phyloP scores from a whole-genome alignment of 2,888 invertebrate genomes.

The Dendrolimus houi region DNA sequence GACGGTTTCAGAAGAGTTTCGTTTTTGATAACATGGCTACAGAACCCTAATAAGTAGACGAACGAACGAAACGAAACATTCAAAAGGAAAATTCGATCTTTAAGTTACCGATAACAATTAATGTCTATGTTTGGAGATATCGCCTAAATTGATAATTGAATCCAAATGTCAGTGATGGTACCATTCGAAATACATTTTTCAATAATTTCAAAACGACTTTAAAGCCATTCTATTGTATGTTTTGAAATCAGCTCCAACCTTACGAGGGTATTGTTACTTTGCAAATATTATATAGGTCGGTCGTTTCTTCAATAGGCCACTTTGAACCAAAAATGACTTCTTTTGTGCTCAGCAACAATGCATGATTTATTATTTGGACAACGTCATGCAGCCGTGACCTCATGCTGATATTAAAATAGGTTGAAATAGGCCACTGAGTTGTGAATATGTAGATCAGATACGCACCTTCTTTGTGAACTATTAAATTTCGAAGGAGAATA shows the following conservation, averaged over 20 bases:
- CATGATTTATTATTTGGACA: constrained; percentile 53
- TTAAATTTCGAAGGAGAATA: no score
- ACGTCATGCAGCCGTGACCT: constrained; percentile 28
- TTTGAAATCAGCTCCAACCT: neutral
- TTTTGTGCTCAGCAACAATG: constrained; percentile 62
- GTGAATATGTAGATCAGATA: neutral
- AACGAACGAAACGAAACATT: no score
- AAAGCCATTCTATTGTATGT: neutral
- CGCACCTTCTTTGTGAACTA: neutral
- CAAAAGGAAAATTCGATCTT: no score
- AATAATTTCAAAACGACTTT: neutral
- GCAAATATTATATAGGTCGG: constrained; percentile 36
- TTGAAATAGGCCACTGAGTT: neutral
- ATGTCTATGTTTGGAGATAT: no score
- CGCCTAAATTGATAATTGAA: neutral
- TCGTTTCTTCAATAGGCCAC: constrained; percentile 42
- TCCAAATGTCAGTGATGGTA: neutral
- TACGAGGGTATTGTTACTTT: constrained; percentile 13
- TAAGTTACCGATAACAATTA: no score
- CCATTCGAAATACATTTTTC: neutral
- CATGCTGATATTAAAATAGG: constrained; percentile 4
- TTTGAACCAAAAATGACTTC: constrained; percentile 66
- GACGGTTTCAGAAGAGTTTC: no score
- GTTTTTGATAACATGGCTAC: no score
- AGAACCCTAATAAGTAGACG: no score